Conservation (phyloP, 2,888 invertebrate genomes). For the Gastrophysa polygoni region DNA sequence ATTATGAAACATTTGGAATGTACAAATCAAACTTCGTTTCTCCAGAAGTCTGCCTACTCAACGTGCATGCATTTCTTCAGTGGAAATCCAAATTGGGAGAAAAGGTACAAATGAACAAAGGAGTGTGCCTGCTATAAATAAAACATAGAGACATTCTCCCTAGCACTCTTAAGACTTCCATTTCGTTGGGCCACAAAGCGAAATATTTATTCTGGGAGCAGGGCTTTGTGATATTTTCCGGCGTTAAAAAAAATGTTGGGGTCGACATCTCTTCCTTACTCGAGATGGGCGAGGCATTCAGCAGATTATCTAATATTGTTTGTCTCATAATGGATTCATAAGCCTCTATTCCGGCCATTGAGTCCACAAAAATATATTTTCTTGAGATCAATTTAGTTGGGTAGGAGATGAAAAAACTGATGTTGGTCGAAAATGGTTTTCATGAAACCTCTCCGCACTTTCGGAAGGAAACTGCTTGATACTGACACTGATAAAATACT, state of each 20-base stretch:
- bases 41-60: background rate
- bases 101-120: background rate
- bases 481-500: no score
- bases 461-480: no score
- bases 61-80: background rate
- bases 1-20: background rate
- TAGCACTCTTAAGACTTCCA: constrained; percentile 6
- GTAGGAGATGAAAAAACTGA: no score
- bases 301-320: background rate
- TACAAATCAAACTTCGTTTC: no score
- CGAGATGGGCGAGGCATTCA: background rate
- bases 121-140: constrained; percentile 4
- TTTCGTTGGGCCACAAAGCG: background rate
- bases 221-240: background rate
- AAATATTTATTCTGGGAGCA: constrained; percentile 1
- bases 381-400: no score
- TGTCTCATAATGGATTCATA: no score
- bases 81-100: background rate
- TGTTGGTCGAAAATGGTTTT: no score
- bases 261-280: no score
- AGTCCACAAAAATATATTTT: no score
- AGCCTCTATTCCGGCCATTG: no score
- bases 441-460: no score
- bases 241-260: background rate
- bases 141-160: constrained; percentile 6